Evolutionary conservation across 2,113 vertebrate species (phyloP).

Genomic region (Tonatia bakeri): DNA sequence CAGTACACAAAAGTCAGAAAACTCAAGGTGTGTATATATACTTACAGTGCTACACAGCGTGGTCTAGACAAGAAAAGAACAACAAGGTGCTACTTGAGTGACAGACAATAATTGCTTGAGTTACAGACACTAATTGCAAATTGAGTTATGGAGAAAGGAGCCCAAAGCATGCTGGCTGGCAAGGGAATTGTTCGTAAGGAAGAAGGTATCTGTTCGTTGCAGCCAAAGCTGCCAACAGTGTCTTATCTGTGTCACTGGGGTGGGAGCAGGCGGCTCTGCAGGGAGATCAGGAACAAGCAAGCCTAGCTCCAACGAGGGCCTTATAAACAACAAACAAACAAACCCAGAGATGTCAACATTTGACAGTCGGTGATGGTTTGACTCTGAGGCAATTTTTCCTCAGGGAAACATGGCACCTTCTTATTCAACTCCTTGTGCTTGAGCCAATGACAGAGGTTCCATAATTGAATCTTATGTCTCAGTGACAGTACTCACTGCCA

Average conservation of each 20-base stretch:
- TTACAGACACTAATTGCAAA: not conserved
- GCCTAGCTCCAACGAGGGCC: not conserved
- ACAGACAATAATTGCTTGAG: not conserved
- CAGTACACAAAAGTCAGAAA: not conserved
- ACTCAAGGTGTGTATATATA: not conserved
- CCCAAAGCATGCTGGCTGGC: rapidly evolving
- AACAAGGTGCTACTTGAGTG: not conserved
- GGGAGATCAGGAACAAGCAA: not conserved
- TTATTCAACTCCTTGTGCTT: not conserved
- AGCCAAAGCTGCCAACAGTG: not conserved
- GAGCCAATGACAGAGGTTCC: not conserved
- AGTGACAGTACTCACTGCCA: not conserved
- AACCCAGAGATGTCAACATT: not conserved
- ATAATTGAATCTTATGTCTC: not conserved
- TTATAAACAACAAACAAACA: not conserved
- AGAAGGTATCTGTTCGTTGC: not conserved
- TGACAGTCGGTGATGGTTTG: not conserved
- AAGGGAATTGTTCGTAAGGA: not conserved
- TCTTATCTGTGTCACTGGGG: not conserved
- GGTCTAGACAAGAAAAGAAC: not conserved
- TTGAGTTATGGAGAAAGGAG: not conserved
- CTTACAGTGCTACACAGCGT: not conserved
- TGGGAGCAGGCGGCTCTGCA: not conserved
- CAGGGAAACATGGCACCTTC: not conserved
- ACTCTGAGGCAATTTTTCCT: not conserved